These are phyloP conservation scores for Leptonema lineaticorne DNA, from an alignment of 1,140 invertebrate genomes.

Conservation along the genomic window DNA sequence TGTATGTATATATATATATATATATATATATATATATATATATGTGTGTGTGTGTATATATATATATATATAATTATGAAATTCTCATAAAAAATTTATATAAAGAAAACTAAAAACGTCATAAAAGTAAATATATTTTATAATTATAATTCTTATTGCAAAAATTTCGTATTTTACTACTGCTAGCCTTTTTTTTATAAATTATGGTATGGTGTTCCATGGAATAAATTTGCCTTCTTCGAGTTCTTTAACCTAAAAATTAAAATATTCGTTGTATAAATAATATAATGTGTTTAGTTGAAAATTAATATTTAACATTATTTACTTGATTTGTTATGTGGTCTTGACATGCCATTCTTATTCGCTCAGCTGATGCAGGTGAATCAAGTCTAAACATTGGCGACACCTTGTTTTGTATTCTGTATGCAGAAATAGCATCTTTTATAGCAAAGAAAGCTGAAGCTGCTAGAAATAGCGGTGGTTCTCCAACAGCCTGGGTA, in stretches of 20 bases:
- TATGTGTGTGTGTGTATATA: too few species aligned
- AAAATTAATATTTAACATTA: not conserved
- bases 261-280: constrained; percentile 27
- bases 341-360: constrained; percentile 88
- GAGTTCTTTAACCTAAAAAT: constrained; percentile 55
- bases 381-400: constrained; percentile 73
- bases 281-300: not conserved
- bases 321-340: constrained; percentile 75
- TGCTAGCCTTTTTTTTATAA: too few species aligned
- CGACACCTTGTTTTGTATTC: constrained; percentile 65
- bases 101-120: too few species aligned
- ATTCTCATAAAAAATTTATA: too few species aligned
- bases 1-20: too few species aligned
- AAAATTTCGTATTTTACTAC: too few species aligned
- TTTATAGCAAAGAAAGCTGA: constrained; percentile 89
- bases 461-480: constrained; percentile 85
- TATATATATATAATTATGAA: too few species aligned
- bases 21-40: too few species aligned
- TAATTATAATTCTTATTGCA: too few species aligned
- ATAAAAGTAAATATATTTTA: too few species aligned
- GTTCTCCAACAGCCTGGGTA: constrained; percentile 88
- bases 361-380: constrained; percentile 85
- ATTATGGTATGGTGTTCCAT: constrained; percentile 63
- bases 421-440: constrained; percentile 81
- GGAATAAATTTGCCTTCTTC: constrained; percentile 56